Base-by-base conservation (phyloP, 1,140 invertebrate genomes). In the Drosophila bifasciata region DNA sequence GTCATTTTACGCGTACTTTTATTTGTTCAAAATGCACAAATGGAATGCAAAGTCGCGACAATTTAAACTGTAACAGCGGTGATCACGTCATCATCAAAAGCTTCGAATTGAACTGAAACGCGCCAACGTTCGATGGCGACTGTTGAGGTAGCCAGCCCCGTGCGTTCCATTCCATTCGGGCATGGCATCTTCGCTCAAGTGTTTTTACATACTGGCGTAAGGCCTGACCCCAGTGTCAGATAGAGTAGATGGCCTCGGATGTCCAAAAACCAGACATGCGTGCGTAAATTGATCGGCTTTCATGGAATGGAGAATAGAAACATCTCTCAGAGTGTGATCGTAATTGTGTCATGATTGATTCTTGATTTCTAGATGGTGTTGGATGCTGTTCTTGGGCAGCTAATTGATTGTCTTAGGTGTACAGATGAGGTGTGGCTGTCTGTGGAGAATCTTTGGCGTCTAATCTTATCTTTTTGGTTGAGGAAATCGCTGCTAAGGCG, bases 261-360 rank as follows among this genome's bases (percentile, higher is more conserved):
- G 66, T 69, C 66, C 66, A 69, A 69, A 69, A 69, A 69, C 50
- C 66, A 68, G 62, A 68, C 49, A 69, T 69, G 66, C 66, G 66
- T 69, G 50, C 19, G 50, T 39, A 68, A 69, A 56, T 69, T 69
- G 63, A 68, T 40, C 43, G n/a, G 64, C 28, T 67, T 63, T 25
- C 39, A 43, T 44, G 60, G 60, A 15, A 36, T 51, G 7, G 8
- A 51, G 17, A 23, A 32, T 25, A 28, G 19, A 49, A 44, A 28
- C 25, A 51, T 39, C 15, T 36, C 13, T 28, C 13, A 2, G 13
- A 16, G 21, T 48, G 32, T n/a, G 68, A 68, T 68, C 43, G 56
- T 36, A 55, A 68, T 68, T 68, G 64, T 17, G 56, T 68, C 50
- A 68, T 36, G 53, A 68, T 68, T 68, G 64, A 25, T 43, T 68